Evolutionary conservation across 2,797 vertebrate genomes (phyloP).

Genomic region (Garrulus glandarius): DNA sequence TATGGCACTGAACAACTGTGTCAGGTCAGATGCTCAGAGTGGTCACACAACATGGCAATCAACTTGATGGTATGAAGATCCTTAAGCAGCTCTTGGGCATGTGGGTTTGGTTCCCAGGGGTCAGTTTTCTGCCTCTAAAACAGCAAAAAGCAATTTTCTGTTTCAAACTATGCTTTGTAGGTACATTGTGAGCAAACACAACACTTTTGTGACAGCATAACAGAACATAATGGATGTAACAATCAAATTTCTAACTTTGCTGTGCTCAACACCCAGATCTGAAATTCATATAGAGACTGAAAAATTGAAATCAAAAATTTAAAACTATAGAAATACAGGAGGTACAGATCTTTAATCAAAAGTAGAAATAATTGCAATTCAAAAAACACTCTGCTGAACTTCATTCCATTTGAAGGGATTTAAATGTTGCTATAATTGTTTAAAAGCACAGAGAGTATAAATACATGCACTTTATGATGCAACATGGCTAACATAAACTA

Average conservation of each 20-base stretch:
- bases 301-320: not conserved
- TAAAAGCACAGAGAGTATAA: not conserved
- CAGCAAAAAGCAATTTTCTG: not conserved
- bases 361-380: not conserved
- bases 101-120: not conserved
- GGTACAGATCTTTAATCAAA: not conserved
- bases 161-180: not conserved
- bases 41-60: not conserved
- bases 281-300: not conserved
- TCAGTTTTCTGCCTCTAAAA: not conserved
- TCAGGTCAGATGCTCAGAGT: not conserved
- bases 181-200: not conserved
- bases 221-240: not conserved
- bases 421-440: not conserved
- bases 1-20: not conserved
- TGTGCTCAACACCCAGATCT: not conserved
- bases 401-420: not conserved
- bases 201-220: not conserved
- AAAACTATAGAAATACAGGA: not conserved
- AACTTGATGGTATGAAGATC: not conserved
- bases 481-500: not conserved
- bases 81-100: not conserved
- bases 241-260: not conserved
- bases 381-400: not conserved
- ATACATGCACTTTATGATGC: not conserved